phyloP scores from a whole-genome alignment of 2,888 invertebrate genomes.

The Drosophila basisetae region DNA sequence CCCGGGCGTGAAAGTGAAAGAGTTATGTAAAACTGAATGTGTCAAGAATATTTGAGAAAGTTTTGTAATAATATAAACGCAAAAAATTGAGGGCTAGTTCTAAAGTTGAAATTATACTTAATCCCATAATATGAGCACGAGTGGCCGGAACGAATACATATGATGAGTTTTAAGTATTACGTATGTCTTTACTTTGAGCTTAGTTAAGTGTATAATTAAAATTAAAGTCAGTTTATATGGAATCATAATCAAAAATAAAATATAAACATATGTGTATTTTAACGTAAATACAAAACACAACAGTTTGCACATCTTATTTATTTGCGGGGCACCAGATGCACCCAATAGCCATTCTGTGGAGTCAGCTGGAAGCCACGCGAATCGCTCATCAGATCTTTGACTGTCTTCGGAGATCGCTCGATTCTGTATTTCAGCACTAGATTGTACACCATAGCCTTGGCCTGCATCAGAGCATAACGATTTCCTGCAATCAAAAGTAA shows the following conservation, averaged over 20 bases:
- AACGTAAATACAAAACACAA: slow-evolving; percentile 42
- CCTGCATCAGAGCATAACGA: slow-evolving; percentile 79
- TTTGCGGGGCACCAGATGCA: slow-evolving; percentile 67
- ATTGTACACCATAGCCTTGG: slow-evolving; percentile 74
- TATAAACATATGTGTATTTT: slow-evolving; percentile 67
- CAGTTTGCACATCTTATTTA: not conserved
- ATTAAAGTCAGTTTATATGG: slow-evolving; percentile 64
- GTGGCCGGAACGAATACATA: slow-evolving; percentile 38
- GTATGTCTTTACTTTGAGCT: slow-evolving; percentile 43
- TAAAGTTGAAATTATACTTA: slow-evolving; percentile 31
- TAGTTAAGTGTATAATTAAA: slow-evolving; percentile 51
- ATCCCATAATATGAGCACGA: slow-evolving; percentile 17
- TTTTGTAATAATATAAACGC: slow-evolving; percentile 45
- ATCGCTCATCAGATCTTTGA: slow-evolving; percentile 62
- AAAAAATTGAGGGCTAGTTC: not conserved
- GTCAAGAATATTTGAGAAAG: slow-evolving; percentile 65
- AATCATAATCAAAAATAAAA: slow-evolving; percentile 78
- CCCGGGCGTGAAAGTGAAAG: slow-evolving; percentile 67
- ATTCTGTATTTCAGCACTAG: slow-evolving; percentile 70
- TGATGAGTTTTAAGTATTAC: slow-evolving; percentile 44
- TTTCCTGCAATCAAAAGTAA: slow-evolving; percentile 47
- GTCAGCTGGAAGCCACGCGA: slow-evolving; percentile 65
- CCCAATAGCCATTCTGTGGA: slow-evolving; percentile 72
- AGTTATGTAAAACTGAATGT: slow-evolving; percentile 55
- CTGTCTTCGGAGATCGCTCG: slow-evolving; percentile 65